Evolutionary conservation across 2,888 invertebrate species (phyloP).

Genomic region (Drosophila multiciliata): DNA sequence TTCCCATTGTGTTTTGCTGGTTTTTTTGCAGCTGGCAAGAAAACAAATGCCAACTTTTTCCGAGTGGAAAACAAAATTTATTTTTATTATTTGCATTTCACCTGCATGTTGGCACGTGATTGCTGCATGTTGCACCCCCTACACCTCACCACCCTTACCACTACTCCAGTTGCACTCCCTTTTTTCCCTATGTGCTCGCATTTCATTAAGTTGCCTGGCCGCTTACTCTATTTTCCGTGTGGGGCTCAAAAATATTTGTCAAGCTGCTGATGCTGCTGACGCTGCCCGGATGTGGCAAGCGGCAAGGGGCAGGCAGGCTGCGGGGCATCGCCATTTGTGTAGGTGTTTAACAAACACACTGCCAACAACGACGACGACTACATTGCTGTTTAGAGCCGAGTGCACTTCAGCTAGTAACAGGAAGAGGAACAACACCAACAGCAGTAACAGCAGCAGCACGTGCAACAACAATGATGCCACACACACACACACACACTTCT

Average conservation of each 20-base stretch:
- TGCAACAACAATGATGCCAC: conserved; percentile 55
- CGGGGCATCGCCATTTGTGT: conserved; percentile 56
- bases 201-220: conserved; percentile 64
- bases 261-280: conserved; percentile 35
- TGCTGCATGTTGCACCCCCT: conserved; percentile 52
- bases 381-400: conserved; percentile 69
- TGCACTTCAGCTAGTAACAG: conserved; percentile 51
- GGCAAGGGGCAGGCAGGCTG: not conserved
- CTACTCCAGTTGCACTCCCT: not conserved
- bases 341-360: conserved; percentile 76
- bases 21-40: conserved; percentile 19
- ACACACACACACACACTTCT: not conserved
- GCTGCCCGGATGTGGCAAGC: conserved; percentile 1
- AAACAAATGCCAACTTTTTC: conserved; percentile 42
- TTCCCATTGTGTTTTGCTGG: conserved; percentile 16
- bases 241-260: conserved; percentile 69
- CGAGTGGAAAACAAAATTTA: conserved; percentile 75
- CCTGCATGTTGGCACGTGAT: conserved; percentile 79
- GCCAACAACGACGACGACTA: conserved; percentile 44
- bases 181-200: conserved; percentile 40
- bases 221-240: conserved; percentile 43
- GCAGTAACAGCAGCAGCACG: conserved; percentile 44
- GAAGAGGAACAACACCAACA: conserved; percentile 29
- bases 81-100: conserved; percentile 79
- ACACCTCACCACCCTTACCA: conserved; percentile 1